Evolutionary conservation across 2,113 vertebrate species (phyloP).

Genomic region (Charina bottae): DNA sequence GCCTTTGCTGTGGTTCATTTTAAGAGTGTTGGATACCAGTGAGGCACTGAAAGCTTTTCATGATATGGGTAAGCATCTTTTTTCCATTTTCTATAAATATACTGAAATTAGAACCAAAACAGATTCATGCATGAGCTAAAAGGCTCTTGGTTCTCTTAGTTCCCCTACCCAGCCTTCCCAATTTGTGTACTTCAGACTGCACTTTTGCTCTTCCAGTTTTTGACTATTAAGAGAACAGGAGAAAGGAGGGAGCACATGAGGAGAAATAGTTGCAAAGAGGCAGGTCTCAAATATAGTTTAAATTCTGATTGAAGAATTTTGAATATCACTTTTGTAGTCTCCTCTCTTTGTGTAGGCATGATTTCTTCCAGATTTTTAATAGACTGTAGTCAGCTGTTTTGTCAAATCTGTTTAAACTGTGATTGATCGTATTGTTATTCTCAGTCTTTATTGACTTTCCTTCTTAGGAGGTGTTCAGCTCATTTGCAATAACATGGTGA

Average conservation of each 20-base stretch:
- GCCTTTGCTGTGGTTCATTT: slow-evolving; percentile 96
- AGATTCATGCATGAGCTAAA: background rate
- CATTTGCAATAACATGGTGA: slow-evolving; percentile 99
- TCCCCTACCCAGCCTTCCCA: too few relatives aligned
- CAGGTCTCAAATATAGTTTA: background rate
- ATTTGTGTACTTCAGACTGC: background rate
- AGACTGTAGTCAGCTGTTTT: background rate
- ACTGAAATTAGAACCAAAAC: background rate
- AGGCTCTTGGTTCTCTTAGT: background rate
- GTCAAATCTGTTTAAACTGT: background rate
- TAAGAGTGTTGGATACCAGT: slow-evolving; percentile 95
- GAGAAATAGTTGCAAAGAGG: background rate
- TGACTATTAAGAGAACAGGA: background rate
- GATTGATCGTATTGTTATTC: background rate
- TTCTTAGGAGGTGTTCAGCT: slow-evolving; percentile 92
- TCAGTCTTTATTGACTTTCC: background rate
- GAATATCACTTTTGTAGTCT: background rate
- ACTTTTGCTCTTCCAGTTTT: background rate
- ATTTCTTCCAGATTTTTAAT: background rate
- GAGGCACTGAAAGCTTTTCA: slow-evolving; percentile 98
- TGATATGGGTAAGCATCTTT: slow-evolving; percentile 89
- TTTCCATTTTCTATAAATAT: slow-evolving; percentile 15
- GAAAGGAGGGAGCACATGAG: background rate
- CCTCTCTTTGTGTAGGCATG: background rate
- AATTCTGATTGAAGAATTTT: background rate